Conservation (phyloP, 2,113 vertebrate genomes). For the Raja brachyura region DNA sequence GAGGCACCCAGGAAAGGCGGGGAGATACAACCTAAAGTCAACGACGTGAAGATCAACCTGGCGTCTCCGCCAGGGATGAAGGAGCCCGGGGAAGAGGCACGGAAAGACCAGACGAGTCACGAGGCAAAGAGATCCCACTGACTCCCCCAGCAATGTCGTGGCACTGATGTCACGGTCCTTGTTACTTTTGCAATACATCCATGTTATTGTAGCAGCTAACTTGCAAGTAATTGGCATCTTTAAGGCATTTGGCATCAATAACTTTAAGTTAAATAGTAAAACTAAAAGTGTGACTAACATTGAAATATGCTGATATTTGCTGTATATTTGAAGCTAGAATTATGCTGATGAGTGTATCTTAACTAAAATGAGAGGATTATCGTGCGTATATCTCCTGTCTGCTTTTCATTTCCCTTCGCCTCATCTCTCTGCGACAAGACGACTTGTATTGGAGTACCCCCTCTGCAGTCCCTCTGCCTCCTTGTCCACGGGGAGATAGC, state of each 20-base stretch:
- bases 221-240: background rate
- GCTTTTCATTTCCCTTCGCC: background rate
- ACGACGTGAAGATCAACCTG: conserved; percentile 57
- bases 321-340: background rate
- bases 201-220: background rate
- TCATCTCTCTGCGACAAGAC: background rate
- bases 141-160: background rate
- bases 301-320: background rate
- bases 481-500: too few relatives aligned
- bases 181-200: background rate
- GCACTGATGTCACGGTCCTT: background rate
- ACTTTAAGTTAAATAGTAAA: background rate
- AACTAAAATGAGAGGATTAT: background rate
- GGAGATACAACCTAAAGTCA: conserved; percentile 57
- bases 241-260: too few relatives aligned
- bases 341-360: background rate
- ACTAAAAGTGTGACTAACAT: background rate
- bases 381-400: background rate
- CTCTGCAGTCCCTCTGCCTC: too few relatives aligned
- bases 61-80: conserved; percentile 30
- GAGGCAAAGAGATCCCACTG: background rate
- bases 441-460: background rate
- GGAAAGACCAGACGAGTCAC: background rate
- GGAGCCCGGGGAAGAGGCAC: background rate
- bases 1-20: conserved; percentile 62